Percentiles rank a stretch among this genome's conserved stretches.
Conservation (phyloP, 2,888 invertebrate genomes). For the Drosophila multiciliata region DNA sequence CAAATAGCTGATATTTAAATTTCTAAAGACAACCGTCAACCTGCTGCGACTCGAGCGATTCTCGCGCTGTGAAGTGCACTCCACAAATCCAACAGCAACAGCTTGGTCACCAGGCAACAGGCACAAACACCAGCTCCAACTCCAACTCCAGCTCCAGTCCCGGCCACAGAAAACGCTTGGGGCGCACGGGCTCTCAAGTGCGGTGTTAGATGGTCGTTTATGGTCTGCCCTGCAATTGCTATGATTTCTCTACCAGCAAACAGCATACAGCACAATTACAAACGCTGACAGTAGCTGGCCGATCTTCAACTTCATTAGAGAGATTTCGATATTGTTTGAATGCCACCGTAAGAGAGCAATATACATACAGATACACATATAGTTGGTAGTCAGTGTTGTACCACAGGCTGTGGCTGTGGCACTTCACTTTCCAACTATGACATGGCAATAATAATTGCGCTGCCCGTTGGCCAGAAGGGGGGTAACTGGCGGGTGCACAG, state of each 20-base stretch:
- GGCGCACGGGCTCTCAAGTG: slow-evolving; percentile 62
- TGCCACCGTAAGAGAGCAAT: slow-evolving; percentile 68
- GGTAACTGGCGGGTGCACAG: slow-evolving; percentile 7
- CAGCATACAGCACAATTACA: slow-evolving; percentile 68
- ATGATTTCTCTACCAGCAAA: slow-evolving; percentile 44
- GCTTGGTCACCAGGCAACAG: neutral
- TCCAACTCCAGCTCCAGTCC: slow-evolving; percentile 19
- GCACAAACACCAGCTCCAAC: slow-evolving; percentile 10
- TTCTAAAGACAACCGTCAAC: slow-evolving; percentile 58
- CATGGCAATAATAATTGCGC: slow-evolving; percentile 79
- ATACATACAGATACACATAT: slow-evolving; percentile 42
- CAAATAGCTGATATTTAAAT: slow-evolving; percentile 47
- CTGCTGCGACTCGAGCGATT: slow-evolving; percentile 66
- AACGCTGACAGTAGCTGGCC: slow-evolving; percentile 81
- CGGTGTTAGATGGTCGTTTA: slow-evolving; percentile 43
- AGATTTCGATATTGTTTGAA: slow-evolving; percentile 81
- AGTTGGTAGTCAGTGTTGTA: slow-evolving; percentile 66
- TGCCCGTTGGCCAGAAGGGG: slow-evolving; percentile 21
- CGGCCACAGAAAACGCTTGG: slow-evolving; percentile 36
- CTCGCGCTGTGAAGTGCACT: slow-evolving; percentile 75
- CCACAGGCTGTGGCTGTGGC: slow-evolving; percentile 39
- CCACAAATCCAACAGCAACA: slow-evolving; percentile 27
- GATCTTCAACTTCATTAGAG: slow-evolving; percentile 84
- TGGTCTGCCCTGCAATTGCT: slow-evolving; percentile 59
- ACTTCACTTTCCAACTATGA: slow-evolving; percentile 80